phyloP scores from a whole-genome alignment of 2,797 vertebrate genomes.

The Squalus acanthias region DNA sequence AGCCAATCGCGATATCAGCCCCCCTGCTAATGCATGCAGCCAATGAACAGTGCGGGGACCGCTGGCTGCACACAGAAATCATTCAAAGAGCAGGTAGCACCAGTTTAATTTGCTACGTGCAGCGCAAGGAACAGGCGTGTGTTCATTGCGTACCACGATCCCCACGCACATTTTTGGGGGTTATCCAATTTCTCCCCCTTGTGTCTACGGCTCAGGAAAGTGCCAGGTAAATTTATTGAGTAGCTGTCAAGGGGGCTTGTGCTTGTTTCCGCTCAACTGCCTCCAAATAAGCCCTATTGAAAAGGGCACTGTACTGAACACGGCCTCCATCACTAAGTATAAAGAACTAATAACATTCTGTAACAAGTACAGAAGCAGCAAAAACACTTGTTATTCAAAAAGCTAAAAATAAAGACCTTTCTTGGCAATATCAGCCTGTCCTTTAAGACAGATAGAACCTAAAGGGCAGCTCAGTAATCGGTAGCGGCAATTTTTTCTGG shows the following conservation, averaged over 20 bases:
- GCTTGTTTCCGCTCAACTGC: background rate
- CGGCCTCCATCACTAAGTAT: background rate
- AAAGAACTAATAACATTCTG: background rate
- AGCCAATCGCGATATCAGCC: no score
- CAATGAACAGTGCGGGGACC: no score
- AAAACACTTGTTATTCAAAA: background rate
- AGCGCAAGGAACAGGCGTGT: no score
- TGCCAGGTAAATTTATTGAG: no score
- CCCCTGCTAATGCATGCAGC: no score
- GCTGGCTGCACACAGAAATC: no score
- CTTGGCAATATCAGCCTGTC: background rate
- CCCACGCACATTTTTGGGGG: no score
- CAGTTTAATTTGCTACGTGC: no score
- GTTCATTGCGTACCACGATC: no score
- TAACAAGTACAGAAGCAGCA: background rate
- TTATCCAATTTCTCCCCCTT: background rate
- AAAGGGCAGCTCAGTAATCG: background rate
- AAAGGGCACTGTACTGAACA: background rate
- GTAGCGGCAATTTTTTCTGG: background rate
- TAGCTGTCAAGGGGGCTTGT: no score
- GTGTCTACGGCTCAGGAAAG: background rate
- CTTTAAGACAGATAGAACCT: background rate
- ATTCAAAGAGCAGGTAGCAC: no score
- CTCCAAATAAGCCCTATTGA: background rate
- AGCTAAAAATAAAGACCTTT: background rate